Percentiles rank a stretch among this genome's conserved stretches.
These are phyloP conservation scores for Xenops minutus DNA, from an alignment of 2,797 vertebrate genomes.

Conservation along the genomic window DNA sequence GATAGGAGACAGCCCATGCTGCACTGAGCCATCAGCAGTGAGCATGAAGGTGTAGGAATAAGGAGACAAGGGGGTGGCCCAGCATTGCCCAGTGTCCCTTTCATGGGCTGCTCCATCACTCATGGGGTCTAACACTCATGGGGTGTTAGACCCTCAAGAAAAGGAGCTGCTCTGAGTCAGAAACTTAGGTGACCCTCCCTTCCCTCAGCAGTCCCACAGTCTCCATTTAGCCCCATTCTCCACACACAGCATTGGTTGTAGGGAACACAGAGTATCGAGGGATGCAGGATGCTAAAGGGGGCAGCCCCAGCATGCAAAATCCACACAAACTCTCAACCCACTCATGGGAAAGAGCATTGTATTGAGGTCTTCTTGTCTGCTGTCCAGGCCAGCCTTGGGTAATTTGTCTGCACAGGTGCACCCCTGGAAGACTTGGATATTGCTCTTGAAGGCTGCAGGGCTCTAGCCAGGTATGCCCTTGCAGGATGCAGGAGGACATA, in stretches of 20 bases:
- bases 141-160: neutral
- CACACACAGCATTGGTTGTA: neutral
- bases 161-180: neutral
- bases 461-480: neutral
- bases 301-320: neutral
- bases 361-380: neutral
- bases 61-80: neutral
- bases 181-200: neutral
- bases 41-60: neutral
- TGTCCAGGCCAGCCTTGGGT: neutral
- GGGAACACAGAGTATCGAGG: neutral
- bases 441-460: neutral
- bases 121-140: neutral
- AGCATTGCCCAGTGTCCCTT: neutral
- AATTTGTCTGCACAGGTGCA: neutral
- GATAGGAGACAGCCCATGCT: neutral
- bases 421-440: neutral
- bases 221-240: neutral
- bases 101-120: neutral
- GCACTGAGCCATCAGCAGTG: neutral
- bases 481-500: neutral
- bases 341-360: rapidly evolving
- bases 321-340: neutral
- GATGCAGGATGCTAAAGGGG: too few relatives aligned
- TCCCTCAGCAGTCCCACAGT: neutral